Base-by-base conservation (phyloP, 2,113 vertebrate genomes). In the Neolamprologus toae region DNA sequence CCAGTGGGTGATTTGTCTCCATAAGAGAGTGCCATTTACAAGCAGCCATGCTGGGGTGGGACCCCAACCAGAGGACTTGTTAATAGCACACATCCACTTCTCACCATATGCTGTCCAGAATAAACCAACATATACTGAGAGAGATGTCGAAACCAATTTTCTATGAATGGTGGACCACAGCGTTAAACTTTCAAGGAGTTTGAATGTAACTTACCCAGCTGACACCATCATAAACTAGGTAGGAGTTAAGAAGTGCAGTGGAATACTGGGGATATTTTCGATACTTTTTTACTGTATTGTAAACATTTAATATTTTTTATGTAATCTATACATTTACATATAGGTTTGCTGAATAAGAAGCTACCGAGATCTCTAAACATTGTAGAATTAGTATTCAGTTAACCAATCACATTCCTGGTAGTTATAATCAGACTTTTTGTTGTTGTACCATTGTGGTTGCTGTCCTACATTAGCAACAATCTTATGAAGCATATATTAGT, bases 11-110 rank as follows among this genome's bases (percentile, higher is more conserved):
- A 93, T 95, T 94, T 96, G 93, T 95, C 94, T 93, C 94, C 90
- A 94, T 95, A 96, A 95, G 95, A 96, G 93, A 94, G 90, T 90
- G 57, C 94, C 95, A 96, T 96, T 96, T 96, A 96, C 96, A 95
- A 95, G 96, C 91, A 95, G 93, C 90, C 95, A 87, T 94, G 95
- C 95, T 96, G 94, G 91, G 95, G 94, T 89, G 92, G 93, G 94
- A 92, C 95, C 90, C 87, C 91, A 81, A 94, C 93, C 84, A 84
- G 93, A 92, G 91, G 90, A 91, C 94, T 95, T 92, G 94, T 94
- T 95, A 96, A 96, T 93, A 94, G 91, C 92, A 88, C 93, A 93
- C 90, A 95, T 96, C 93, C 94, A 96, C 94, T 94, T 94, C 86
- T 84, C 95, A 95, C 93, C 95, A 95, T 94, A 96, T 93, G 93